Conservation (phyloP, 53 echinoderm and acorn worm species). For the Zoroaster sp. region DNA sequence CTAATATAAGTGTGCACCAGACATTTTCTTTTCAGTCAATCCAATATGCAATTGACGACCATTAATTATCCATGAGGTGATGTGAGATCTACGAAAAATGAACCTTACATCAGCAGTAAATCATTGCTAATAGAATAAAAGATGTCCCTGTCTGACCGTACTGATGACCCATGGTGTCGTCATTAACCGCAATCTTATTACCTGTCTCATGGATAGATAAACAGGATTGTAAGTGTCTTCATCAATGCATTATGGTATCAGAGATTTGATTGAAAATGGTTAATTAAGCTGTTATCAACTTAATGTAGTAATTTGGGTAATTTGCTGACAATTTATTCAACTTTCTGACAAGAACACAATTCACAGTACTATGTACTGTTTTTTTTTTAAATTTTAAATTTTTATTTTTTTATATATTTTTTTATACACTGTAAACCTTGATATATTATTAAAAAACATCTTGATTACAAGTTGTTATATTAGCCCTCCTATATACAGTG, state of each 20-base stretch:
- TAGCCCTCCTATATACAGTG: too few species aligned
- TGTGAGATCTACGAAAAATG: neutral
- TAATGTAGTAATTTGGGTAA: neutral
- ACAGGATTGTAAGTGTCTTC: neutral
- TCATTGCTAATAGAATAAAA: neutral
- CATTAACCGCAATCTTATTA: neutral
- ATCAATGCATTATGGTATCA: neutral
- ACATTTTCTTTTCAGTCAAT: neutral
- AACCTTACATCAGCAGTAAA: neutral
- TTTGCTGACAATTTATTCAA: neutral
- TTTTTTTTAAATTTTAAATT: too few species aligned
- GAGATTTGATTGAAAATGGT: neutral
- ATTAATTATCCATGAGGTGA: neutral
- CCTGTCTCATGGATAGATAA: neutral
- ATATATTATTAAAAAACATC: too few species aligned
- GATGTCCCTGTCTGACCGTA: neutral
- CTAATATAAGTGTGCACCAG: too few species aligned
- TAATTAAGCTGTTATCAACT: neutral
- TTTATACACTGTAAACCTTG: too few species aligned
- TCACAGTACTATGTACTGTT: too few species aligned
- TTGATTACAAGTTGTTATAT: too few species aligned
- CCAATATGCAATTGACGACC: neutral
- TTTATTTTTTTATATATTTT: too few species aligned
- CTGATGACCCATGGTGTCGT: neutral
- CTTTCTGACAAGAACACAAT: too few species aligned